A percentile compares a stretch with the other conserved stretches of the same genome.
These are phyloP conservation scores for Zeugodacus cucurbitae DNA, from an alignment of 1,140 invertebrate species.

Conservation along the genomic window DNA sequence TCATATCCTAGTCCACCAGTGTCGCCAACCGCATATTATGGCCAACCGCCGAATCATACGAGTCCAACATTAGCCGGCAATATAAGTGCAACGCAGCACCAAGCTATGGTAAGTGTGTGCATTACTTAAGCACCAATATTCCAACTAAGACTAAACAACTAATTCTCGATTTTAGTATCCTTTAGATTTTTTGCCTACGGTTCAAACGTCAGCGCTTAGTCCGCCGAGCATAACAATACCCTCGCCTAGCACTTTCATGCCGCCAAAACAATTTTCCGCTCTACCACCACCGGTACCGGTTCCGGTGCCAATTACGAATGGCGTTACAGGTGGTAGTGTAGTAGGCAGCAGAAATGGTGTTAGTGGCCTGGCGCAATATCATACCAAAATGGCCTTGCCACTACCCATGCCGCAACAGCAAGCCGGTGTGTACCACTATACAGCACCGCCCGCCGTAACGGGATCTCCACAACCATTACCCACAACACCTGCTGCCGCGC, in stretches of 20 bases:
- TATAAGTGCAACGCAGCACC: constrained; percentile 64
- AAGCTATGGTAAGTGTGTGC: constrained; percentile 67
- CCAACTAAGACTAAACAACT: not conserved
- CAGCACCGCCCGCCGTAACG: not conserved
- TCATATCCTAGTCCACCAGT: constrained; percentile 92
- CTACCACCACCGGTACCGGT: not conserved
- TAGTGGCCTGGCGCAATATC: not conserved
- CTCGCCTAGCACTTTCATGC: constrained; percentile 53
- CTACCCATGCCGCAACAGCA: not conserved
- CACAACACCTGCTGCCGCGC: not conserved
- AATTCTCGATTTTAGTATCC: constrained; percentile 52
- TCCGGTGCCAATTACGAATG: not conserved
- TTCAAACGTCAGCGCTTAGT: constrained; percentile 50
- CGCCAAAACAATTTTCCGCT: constrained; percentile 53
- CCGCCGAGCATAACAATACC: constrained; percentile 53
- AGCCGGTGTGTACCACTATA: constrained; percentile 39
- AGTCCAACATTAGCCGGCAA: constrained; percentile 56
- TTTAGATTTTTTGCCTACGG: constrained; percentile 52
- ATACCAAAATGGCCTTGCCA: constrained; percentile 37
- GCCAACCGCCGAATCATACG: constrained; percentile 70
- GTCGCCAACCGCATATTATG: constrained; percentile 86
- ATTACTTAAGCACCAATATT: no score
- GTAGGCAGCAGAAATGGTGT: not conserved
- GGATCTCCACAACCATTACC: not conserved
- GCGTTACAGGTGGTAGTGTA: not conserved